Evolutionary conservation across 1,140 invertebrate species (phyloP).

Genomic region (Brachionus rubens): DNA sequence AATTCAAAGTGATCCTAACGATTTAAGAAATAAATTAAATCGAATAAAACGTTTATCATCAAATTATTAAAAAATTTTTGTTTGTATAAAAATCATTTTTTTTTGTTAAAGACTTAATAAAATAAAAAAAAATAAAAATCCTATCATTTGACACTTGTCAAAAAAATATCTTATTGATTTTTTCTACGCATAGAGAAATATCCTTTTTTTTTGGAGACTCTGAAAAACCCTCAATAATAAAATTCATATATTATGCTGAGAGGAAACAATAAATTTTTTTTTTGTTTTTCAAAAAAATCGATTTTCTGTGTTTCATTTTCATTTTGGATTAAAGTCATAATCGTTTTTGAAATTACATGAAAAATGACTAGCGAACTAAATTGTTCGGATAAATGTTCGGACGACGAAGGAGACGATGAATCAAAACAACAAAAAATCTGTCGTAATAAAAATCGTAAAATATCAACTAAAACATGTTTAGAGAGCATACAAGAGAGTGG

Average conservation of each 20-base stretch:
- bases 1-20: neutral
- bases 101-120: too few relatives aligned
- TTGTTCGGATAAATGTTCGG: neutral
- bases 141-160: too few relatives aligned
- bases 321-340: neutral
- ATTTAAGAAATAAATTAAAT: slow-evolving; percentile 23
- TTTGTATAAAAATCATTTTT: neutral
- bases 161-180: too few relatives aligned
- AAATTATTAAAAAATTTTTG: neutral
- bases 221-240: too few relatives aligned
- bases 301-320: neutral
- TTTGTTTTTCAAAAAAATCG: neutral
- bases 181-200: too few relatives aligned
- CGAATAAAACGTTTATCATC: neutral
- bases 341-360: neutral
- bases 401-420: neutral
- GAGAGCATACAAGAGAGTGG: neutral
- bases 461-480: neutral
- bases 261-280: neutral
- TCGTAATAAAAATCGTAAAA: too few relatives aligned
- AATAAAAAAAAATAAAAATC: too few relatives aligned
- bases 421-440: neutral
- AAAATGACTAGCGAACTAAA: neutral
- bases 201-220: too few relatives aligned
- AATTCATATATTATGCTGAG: too few relatives aligned